Conservation (phyloP, 2,888 invertebrate genomes). For the Scotopteryx bipunctaria region DNA sequence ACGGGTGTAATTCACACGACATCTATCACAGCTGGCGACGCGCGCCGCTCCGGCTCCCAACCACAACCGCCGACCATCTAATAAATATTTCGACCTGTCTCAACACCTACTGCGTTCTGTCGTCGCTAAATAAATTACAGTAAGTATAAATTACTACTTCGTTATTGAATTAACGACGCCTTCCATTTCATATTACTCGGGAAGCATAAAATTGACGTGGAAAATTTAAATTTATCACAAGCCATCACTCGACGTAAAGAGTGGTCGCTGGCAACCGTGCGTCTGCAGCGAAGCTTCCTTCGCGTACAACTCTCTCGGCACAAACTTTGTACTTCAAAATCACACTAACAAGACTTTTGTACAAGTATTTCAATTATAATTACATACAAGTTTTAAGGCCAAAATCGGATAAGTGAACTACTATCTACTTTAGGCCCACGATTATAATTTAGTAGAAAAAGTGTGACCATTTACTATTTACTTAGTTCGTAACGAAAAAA, state of each 20-base stretch:
- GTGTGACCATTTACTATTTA: neutral
- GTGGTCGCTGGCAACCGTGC: constrained; percentile 3
- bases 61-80: constrained; percentile 23
- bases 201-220: constrained; percentile 1
- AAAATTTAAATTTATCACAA: constrained; percentile 24
- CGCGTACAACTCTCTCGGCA: constrained; percentile 49
- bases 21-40: constrained; percentile 33
- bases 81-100: constrained; percentile 25
- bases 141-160: neutral
- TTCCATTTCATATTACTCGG: constrained; percentile 5
- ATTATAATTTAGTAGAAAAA: neutral
- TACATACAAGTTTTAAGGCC: constrained; percentile 30
- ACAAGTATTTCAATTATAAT: constrained; percentile 41
- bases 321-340: constrained; percentile 74
- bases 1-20: constrained; percentile 50
- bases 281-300: neutral
- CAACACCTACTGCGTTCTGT: constrained; percentile 27
- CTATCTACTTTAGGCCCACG: constrained; percentile 5
- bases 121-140: constrained; percentile 21
- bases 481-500: neutral
- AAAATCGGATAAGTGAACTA: constrained; percentile 19
- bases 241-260: constrained; percentile 14
- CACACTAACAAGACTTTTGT: constrained; percentile 63
- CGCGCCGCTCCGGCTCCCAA: constrained; percentile 27
- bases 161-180: constrained; percentile 10